Base-by-base conservation (phyloP, 1,140 invertebrate genomes). In the Cydia splendana region DNA sequence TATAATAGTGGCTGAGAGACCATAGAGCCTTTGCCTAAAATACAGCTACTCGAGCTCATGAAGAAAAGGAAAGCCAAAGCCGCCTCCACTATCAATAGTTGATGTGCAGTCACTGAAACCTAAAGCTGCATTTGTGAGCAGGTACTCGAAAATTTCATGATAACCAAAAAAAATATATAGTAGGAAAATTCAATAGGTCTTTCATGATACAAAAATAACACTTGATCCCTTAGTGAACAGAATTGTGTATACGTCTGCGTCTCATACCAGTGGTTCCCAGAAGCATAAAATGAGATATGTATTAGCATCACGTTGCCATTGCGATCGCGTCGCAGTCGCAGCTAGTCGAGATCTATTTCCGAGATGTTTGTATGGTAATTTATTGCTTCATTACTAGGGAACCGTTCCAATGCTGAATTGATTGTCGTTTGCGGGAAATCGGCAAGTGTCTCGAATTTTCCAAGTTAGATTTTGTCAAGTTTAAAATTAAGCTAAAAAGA, bases 291-390 rank as follows among this genome's bases (percentile, higher is more conserved):
- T 80, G 80, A 75, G 78, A 80, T 74, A 24, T 24, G 24, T 24
- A 83, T 86, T 86, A 81, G 79, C 79, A 80, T 82, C 65, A 77
- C 77, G 80, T 85, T 84, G 78, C 77, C 12, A 71, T 71, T 71
- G 30, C 28, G 76, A 71, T 78, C 67, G 30, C 73, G 67, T 62
- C 57, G 57, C 20, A 62, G 75, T 76, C 18, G 13, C 42, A 28
- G 65, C 62, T 18, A 76, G 57, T 62, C 57, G 20, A 62, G 79
- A 75, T 79, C 80, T 79, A 81, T 81, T 84, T 84, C 78, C 74
- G 77, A 53, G 28, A 45, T 74, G 83, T 87, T 87, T 80, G 77
- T 78, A 84, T 85, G 84, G 74, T 78, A 83, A 84, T 84, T 20
- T 71, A 53, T 20, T 62, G 28, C 69, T 62, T 45, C 71, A 65